These are phyloP conservation scores for Bradypodion ventrale DNA, from an alignment of 2,797 vertebrate species.

Conservation along the genomic window DNA sequence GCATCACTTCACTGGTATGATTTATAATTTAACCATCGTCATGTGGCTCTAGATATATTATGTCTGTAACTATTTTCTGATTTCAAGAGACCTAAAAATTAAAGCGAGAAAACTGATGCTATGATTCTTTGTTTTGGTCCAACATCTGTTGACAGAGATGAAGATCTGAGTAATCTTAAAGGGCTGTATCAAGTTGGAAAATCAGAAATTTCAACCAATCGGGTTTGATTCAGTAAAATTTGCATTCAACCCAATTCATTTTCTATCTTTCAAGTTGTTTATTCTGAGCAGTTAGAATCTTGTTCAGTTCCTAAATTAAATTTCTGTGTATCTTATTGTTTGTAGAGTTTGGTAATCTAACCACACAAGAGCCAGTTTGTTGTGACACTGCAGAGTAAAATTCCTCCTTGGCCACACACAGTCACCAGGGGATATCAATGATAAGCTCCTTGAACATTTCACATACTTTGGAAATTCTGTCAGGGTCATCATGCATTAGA, in stretches of 20 bases:
- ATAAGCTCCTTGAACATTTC: too few relatives aligned
- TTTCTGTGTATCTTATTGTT: background rate
- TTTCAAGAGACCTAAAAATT: background rate
- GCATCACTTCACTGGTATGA: background rate
- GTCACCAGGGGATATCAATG: too few relatives aligned
- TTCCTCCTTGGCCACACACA: too few relatives aligned
- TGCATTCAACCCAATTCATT: background rate
- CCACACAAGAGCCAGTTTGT: background rate
- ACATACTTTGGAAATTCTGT: too few relatives aligned
- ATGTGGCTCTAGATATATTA: background rate
- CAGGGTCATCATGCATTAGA: too few relatives aligned
- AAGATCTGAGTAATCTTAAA: background rate
- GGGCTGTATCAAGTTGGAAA: background rate
- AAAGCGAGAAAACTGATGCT: background rate
- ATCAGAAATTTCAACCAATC: background rate
- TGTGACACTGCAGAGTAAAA: too few relatives aligned
- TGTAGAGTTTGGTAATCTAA: background rate
- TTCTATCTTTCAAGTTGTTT: background rate
- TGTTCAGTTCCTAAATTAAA: background rate
- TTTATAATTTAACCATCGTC: background rate
- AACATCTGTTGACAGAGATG: background rate
- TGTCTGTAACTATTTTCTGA: background rate
- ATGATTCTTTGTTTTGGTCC: background rate
- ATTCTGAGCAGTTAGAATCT: background rate
- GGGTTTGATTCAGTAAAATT: constrained; percentile 1